These are phyloP conservation scores for Eueremaeus valkanovi DNA, from an alignment of 2,888 invertebrate species.

Conservation along the genomic window DNA sequence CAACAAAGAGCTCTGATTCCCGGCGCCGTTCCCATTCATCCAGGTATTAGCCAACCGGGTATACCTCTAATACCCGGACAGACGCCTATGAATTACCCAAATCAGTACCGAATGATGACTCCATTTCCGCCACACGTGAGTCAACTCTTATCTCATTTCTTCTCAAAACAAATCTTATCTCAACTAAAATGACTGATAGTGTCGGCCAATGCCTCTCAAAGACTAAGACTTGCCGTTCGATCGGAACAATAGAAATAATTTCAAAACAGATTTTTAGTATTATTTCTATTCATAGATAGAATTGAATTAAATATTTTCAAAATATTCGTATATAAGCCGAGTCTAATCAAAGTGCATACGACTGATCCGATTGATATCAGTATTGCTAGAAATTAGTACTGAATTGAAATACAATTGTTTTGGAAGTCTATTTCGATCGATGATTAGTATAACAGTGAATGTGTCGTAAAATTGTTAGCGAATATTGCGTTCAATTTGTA, in stretches of 20 bases:
- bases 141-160: neutral
- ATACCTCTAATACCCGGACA: conserved; percentile 19
- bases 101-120: conserved; percentile 30
- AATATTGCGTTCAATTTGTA: too few species aligned
- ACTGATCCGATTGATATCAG: neutral
- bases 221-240: neutral
- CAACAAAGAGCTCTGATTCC: neutral
- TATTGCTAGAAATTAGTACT: too few species aligned
- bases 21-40: neutral
- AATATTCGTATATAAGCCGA: too few species aligned
- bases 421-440: too few species aligned
- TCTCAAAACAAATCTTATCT: neutral
- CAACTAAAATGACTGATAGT: neutral
- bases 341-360: too few species aligned
- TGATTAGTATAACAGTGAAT: too few species aligned
- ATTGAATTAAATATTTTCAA: too few species aligned
- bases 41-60: neutral
- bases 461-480: too few species aligned
- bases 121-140: conserved; percentile 24
- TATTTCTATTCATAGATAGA: too few species aligned
- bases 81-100: conserved; percentile 11
- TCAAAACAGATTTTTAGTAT: too few species aligned
- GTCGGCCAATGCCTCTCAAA: neutral
- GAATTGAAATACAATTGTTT: too few species aligned
- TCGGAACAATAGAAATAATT: neutral